These are phyloP conservation scores for Pantelozetes paolii DNA, from an alignment of 2,888 invertebrate species.

Conservation along the genomic window DNA sequence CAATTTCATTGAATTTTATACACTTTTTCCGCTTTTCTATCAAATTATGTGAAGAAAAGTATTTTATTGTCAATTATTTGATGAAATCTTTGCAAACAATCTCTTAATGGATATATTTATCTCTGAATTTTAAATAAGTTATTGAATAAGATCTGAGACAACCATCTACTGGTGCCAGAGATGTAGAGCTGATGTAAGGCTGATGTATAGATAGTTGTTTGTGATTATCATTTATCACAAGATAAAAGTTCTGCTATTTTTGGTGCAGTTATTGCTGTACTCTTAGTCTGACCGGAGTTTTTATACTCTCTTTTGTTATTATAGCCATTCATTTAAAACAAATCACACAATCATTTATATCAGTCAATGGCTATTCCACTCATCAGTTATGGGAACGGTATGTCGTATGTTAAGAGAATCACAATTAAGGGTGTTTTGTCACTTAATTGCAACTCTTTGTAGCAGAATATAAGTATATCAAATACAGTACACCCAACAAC, in stretches of 20 bases:
- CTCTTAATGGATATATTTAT: slow-evolving; percentile 28
- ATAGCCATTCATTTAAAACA: background rate
- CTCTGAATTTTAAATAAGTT: background rate
- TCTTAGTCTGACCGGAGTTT: background rate
- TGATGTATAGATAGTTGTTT: background rate
- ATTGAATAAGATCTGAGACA: background rate
- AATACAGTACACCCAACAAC: no score
- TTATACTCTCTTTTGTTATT: background rate
- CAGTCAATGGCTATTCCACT: no score
- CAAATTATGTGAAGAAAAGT: background rate
- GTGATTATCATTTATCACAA: slow-evolving; percentile 28
- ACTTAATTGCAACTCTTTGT: no score
- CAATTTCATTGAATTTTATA: background rate
- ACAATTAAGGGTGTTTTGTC: no score
- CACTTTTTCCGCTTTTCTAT: background rate
- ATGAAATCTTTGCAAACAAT: slow-evolving; percentile 13
- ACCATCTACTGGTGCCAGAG: background rate
- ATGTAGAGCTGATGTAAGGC: background rate
- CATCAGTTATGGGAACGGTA: no score
- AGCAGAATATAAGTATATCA: no score
- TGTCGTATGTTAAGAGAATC: no score
- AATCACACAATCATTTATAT: slow-evolving; percentile 17
- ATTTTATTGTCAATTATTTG: background rate
- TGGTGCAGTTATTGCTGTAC: background rate
- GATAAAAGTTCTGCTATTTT: background rate